phyloP scores from a whole-genome alignment of 2,113 vertebrate genomes.

The Tachuris rubrigastra region DNA sequence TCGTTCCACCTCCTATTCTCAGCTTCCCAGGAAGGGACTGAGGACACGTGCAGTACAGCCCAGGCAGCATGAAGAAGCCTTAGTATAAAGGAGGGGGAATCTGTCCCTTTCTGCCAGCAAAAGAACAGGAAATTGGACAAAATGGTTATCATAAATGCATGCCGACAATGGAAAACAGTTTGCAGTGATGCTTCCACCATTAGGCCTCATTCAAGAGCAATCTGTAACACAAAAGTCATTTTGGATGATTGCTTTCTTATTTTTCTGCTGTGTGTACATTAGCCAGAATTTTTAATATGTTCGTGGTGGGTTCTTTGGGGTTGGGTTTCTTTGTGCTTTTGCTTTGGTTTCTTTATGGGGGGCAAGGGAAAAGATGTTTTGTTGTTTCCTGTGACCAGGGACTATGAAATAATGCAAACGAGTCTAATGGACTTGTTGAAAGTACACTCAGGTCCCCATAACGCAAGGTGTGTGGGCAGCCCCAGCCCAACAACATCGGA shows the following conservation, averaged over 20 bases:
- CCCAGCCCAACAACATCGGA: background rate
- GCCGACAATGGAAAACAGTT: slow-evolving; percentile 12
- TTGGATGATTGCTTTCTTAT: slow-evolving; percentile 14
- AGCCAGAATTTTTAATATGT: slow-evolving; percentile 3
- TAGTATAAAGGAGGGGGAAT: background rate
- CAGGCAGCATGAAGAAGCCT: background rate
- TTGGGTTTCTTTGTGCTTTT: background rate
- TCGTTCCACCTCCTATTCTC: background rate
- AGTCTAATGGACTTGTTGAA: background rate
- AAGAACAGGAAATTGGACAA: slow-evolving; percentile 33
- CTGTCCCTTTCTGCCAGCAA: background rate
- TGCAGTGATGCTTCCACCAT: slow-evolving; percentile 1
- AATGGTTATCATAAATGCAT: slow-evolving; percentile 10
- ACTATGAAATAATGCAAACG: background rate
- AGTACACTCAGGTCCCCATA: background rate
- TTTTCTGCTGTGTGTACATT: background rate
- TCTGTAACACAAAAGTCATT: slow-evolving; percentile 13
- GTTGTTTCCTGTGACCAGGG: background rate
- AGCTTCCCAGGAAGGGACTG: background rate
- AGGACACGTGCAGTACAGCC: background rate
- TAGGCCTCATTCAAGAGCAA: slow-evolving; percentile 13
- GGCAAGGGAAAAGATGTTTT: background rate
- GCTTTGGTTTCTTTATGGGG: background rate
- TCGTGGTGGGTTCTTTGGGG: background rate
- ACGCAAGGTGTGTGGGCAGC: background rate